A percentile compares a stretch with the other conserved stretches of the same genome.
phyloP scores from a whole-genome alignment of 2,888 invertebrate genomes.

The Agonopterix alstromeriana region DNA sequence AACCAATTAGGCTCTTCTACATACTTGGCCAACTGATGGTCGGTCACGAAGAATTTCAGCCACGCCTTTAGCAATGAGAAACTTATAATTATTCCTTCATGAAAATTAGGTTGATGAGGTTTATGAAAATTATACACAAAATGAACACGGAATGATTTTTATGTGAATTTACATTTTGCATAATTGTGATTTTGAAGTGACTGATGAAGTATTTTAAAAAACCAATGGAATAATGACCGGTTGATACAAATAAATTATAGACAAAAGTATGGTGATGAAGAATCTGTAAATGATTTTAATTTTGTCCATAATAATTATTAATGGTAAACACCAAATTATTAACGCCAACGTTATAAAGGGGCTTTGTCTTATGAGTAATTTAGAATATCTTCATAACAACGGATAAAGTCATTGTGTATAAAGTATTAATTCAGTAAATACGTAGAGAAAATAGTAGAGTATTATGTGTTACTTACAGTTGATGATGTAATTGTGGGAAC shows the following conservation, averaged over 20 bases:
- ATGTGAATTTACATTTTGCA: no score
- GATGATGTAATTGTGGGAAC: slow-evolving; percentile 77
- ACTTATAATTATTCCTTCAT: slow-evolving; percentile 30
- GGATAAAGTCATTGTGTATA: no score
- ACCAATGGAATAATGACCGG: no score
- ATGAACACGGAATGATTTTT: no score
- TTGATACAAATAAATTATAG: not conserved
- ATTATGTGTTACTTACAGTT: slow-evolving; percentile 56
- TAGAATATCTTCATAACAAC: no score
- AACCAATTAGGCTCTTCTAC: slow-evolving; percentile 70
- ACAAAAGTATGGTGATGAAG: not conserved
- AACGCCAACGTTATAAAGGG: slow-evolving; percentile 70
- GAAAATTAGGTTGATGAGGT: no score
- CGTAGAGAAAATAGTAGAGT: not conserved
- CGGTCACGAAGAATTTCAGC: slow-evolving; percentile 77
- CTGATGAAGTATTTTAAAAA: no score
- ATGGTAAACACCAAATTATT: slow-evolving; percentile 16
- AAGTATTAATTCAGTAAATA: no score
- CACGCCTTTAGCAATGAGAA: slow-evolving; percentile 72
- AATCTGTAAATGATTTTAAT: slow-evolving; percentile 1
- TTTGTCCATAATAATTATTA: slow-evolving; percentile 1
- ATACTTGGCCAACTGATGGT: slow-evolving; percentile 67
- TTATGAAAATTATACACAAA: no score
- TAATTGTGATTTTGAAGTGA: no score
- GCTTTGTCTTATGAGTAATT: slow-evolving; percentile 39